phyloP scores from a whole-genome alignment of 1,140 invertebrate genomes.

The Helicoverpa armigera region DNA sequence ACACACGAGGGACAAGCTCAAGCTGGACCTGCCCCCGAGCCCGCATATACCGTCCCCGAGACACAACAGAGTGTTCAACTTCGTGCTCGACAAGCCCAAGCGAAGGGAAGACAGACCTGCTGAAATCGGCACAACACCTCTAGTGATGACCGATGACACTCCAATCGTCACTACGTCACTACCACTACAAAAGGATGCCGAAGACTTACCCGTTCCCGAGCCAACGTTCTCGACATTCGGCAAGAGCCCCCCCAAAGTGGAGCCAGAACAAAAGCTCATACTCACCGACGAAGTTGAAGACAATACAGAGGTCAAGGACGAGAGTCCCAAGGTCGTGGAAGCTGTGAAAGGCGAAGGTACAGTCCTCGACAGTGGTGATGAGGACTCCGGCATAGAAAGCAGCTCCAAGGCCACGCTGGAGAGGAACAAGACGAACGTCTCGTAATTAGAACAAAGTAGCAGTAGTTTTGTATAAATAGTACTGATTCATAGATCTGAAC shows the following conservation, averaged over 20 bases:
- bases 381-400: constrained; percentile 88
- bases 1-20: constrained; percentile 91
- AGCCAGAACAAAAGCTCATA: constrained; percentile 67
- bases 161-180: constrained; percentile 63
- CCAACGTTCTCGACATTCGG: constrained; percentile 82
- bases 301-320: constrained; percentile 58
- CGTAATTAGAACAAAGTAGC: constrained; percentile 62
- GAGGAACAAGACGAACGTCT: constrained; percentile 79
- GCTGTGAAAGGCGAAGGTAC: constrained; percentile 87
- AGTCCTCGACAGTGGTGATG: constrained; percentile 87
- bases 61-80: constrained; percentile 78
- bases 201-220: constrained; percentile 65
- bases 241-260: constrained; percentile 61
- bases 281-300: constrained; percentile 68
- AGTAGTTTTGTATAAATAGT: constrained; percentile 54
- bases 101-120: constrained; percentile 56
- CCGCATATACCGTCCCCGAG: constrained; percentile 78
- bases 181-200: constrained; percentile 59
- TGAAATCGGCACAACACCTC: constrained; percentile 57
- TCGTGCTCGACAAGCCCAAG: constrained; percentile 75
- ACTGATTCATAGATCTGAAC: constrained; percentile 23
- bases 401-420: constrained; percentile 87
- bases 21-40: constrained; percentile 89
- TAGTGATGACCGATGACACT: constrained; percentile 76
- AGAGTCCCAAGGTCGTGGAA: constrained; percentile 65